Evolutionary conservation across 2,113 vertebrate genomes (phyloP).

Genomic region (Sceloporus undulatus): DNA sequence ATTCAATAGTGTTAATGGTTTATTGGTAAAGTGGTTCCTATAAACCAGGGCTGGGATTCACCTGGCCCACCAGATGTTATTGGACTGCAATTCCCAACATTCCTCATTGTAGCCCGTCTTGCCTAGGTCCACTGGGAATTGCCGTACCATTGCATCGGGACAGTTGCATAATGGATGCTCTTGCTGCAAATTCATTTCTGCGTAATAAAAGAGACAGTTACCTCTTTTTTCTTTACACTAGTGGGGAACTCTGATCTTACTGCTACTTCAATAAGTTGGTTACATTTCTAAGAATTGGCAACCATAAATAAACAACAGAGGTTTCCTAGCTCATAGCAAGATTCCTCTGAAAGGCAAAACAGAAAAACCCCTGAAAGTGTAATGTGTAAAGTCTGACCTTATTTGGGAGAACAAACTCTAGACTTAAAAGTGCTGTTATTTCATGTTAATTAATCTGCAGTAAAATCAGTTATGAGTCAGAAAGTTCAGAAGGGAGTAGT

Average conservation of each 20-base stretch:
- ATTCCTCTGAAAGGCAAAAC: slow-evolving; percentile 17
- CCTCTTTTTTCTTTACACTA: neutral
- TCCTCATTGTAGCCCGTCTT: too few species aligned
- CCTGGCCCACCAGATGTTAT: too few species aligned
- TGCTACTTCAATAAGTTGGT: neutral
- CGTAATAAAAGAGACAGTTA: too few species aligned
- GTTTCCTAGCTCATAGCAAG: neutral
- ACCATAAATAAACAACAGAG: slow-evolving; percentile 9
- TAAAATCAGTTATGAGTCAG: neutral
- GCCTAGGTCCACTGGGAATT: too few species aligned
- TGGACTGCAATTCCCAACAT: too few species aligned
- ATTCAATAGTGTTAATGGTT: neutral
- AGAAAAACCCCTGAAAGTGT: neutral
- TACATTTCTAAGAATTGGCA: slow-evolving; percentile 6
- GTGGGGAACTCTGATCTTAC: neutral
- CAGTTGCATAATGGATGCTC: too few species aligned
- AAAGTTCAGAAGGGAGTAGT: too few species aligned
- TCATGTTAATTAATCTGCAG: neutral
- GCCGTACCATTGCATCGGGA: too few species aligned
- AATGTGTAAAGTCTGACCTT: neutral
- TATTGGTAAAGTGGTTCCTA: neutral
- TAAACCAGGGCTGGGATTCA: too few species aligned
- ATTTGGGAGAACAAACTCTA: neutral
- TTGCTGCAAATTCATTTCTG: neutral
- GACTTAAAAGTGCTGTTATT: neutral